A percentile compares a stretch with the other conserved stretches of the same genome.
These are phyloP conservation scores for Morus bassanus DNA, from an alignment of 2,797 vertebrate species.

Conservation along the genomic window DNA sequence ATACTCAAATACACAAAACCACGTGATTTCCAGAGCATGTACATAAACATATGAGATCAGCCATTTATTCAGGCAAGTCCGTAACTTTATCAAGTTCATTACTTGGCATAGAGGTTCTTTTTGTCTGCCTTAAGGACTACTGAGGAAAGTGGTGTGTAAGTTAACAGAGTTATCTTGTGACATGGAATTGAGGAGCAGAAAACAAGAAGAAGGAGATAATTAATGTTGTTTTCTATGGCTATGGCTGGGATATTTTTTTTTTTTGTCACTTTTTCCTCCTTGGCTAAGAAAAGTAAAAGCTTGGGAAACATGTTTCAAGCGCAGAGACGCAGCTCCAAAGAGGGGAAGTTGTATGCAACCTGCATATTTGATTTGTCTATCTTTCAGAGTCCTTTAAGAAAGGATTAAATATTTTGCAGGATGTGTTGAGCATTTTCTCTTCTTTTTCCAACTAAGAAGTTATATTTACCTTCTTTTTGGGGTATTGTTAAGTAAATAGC, in stretches of 20 bases:
- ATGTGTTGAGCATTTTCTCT: background rate
- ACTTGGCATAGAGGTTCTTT: background rate
- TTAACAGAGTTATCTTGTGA: background rate
- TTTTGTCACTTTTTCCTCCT: background rate
- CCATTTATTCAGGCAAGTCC: background rate
- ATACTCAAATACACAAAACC: background rate
- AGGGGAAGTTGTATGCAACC: background rate
- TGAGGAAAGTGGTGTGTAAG: background rate
- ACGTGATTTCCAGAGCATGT: accelerated
- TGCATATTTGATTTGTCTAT: background rate
- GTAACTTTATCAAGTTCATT: background rate
- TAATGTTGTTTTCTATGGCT: background rate
- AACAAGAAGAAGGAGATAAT: background rate
- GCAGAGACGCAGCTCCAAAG: background rate
- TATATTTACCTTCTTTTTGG: background rate
- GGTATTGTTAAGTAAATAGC: background rate
- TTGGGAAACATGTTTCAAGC: background rate
- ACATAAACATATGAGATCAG: accelerated
- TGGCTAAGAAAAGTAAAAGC: background rate
- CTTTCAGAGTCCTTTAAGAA: background rate
- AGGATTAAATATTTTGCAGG: background rate
- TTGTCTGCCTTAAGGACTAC: background rate
- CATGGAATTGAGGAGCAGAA: background rate
- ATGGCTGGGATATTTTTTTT: background rate
- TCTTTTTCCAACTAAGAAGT: background rate